A percentile compares a stretch with the other conserved stretches of the same genome.
These are phyloP conservation scores for Vandiemenella viatica DNA, from an alignment of 2,888 invertebrate genomes.

Conservation along the genomic window DNA sequence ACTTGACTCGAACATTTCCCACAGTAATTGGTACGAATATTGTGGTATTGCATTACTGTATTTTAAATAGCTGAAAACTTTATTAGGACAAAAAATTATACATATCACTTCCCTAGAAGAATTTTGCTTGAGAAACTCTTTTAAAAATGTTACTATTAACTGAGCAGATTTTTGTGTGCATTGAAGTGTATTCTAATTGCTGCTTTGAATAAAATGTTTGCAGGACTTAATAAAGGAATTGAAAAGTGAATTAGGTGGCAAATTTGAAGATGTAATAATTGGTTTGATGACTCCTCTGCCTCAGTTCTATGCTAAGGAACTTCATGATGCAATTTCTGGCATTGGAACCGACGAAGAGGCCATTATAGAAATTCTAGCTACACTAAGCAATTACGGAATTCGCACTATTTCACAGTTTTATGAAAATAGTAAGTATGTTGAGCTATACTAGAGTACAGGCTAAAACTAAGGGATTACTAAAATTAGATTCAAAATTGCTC, in stretches of 20 bases:
- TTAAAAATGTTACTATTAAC: too few relatives aligned
- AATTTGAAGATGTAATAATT: constrained; percentile 79
- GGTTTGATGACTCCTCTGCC: constrained; percentile 80
- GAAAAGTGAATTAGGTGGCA: constrained; percentile 78
- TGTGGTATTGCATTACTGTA: too few relatives aligned
- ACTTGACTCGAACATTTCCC: too few relatives aligned
- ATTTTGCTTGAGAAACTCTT: too few relatives aligned
- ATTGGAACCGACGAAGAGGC: constrained; percentile 81
- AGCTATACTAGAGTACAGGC: constrained; percentile 27
- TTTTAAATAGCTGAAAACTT: too few relatives aligned
- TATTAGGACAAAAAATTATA: too few relatives aligned
- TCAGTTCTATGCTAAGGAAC: constrained; percentile 80
- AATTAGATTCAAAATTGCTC: too few relatives aligned
- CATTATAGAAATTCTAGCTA: constrained; percentile 84
- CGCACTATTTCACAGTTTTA: constrained; percentile 72
- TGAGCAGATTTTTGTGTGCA: too few relatives aligned
- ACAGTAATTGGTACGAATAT: too few relatives aligned
- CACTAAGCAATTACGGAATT: constrained; percentile 79
- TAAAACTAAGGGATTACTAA: not conserved
- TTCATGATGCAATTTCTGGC: constrained; percentile 75
- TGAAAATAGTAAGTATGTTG: constrained; percentile 51
- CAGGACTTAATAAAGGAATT: constrained; percentile 64
- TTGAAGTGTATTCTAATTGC: too few relatives aligned
- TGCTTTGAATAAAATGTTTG: too few relatives aligned
- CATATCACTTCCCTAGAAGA: too few relatives aligned